Evolutionary conservation across 2,797 vertebrate species (phyloP).

Genomic region (Tangara arthus): DNA sequence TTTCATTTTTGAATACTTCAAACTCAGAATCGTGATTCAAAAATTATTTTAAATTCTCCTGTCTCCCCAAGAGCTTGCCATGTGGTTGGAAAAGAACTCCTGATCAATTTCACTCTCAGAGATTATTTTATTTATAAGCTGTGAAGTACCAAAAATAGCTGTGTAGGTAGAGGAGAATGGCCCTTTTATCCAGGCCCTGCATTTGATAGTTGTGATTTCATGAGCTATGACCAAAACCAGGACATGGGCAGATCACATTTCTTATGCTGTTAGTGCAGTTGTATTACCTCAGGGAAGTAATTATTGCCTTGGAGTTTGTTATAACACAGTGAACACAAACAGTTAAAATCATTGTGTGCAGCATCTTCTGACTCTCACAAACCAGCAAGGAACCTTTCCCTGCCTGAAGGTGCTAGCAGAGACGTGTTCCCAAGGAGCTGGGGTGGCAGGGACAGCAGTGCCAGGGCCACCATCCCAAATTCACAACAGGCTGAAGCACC

Average conservation of each 20-base stretch:
- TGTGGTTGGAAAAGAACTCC: neutral
- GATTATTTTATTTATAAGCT: neutral
- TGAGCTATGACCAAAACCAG: constrained; percentile 16
- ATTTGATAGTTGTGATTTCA: constrained; percentile 18
- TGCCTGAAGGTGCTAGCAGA: neutral
- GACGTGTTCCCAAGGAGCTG: neutral
- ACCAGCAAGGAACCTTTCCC: neutral
- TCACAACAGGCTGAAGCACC: neutral
- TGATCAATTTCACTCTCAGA: neutral
- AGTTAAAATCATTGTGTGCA: neutral
- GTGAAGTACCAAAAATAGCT: neutral
- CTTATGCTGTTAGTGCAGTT: neutral
- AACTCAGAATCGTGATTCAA: neutral
- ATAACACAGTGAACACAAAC: neutral
- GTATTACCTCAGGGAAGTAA: constrained; percentile 42
- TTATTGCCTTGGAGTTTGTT: constrained; percentile 22
- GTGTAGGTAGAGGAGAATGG: neutral
- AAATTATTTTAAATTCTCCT: neutral
- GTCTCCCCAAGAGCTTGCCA: neutral
- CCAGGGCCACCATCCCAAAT: rapidly evolving
- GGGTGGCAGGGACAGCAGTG: neutral
- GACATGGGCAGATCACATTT: constrained; percentile 21
- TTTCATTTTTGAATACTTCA: neutral
- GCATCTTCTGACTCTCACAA: neutral
- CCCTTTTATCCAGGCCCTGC: neutral